Conservation (phyloP, 2,113 vertebrate genomes). For the Podilymbus podiceps region DNA sequence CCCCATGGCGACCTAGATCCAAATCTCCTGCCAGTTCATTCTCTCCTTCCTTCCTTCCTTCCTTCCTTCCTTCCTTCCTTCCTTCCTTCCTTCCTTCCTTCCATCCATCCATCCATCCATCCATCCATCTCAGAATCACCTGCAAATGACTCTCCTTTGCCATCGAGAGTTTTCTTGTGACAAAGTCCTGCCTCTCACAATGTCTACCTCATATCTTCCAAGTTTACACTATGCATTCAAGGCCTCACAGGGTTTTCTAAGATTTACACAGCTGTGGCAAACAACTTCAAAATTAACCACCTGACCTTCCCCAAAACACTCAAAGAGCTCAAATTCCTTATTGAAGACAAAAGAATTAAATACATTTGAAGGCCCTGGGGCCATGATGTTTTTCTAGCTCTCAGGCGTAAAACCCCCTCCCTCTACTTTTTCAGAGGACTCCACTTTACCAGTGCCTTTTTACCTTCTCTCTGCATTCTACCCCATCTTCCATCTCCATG, state of each 20-base stretch:
- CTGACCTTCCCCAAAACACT: constrained; percentile 7
- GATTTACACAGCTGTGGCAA: constrained; percentile 52
- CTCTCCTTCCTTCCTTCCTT: background rate
- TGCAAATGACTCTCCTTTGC: background rate
- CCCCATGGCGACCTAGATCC: background rate
- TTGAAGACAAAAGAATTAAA: constrained; percentile 29
- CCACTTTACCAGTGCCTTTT: background rate
- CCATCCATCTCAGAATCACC: background rate
- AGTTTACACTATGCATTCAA: background rate
- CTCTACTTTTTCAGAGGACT: background rate
- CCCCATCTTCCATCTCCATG: background rate
- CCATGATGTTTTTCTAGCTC: background rate
- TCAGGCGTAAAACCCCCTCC: fast-evolving
- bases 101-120: no score
- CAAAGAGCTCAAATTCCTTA: constrained; percentile 12
- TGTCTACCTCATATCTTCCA: background rate
- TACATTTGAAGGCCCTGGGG: background rate
- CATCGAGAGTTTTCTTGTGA: background rate
- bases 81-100: background rate
- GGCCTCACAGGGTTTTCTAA: background rate
- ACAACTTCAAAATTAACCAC: constrained; percentile 31
- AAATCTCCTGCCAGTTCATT: background rate
- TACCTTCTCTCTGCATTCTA: background rate
- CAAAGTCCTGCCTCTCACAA: background rate
- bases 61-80: background rate